Evolutionary conservation across 2,113 vertebrate genomes (phyloP).

Genomic region (Stigmatopora nigra): DNA sequence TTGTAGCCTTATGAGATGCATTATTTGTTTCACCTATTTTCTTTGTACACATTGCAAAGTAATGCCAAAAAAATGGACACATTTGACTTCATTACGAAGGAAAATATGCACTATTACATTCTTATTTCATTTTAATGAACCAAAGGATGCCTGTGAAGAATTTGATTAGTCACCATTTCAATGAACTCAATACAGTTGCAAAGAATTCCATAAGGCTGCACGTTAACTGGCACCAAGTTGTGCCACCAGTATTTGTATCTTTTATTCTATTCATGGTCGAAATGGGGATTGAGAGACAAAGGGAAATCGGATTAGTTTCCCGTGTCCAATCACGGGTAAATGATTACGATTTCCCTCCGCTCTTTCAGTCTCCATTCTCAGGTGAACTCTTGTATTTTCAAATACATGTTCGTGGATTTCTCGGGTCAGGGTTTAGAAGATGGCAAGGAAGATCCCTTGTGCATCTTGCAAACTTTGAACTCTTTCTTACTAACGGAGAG

Average conservation of each 20-base stretch:
- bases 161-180: constrained; percentile 44
- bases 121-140: too few relatives aligned
- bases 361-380: constrained; percentile 88
- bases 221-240: constrained; percentile 85
- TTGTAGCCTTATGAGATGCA: constrained; percentile 99
- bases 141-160: constrained; percentile 73
- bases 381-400: constrained; percentile 67
- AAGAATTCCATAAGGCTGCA: constrained; percentile 99
- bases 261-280: constrained; percentile 65
- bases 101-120: constrained; percentile 30
- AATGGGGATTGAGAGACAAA: constrained; percentile 86
- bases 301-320: constrained; percentile 87
- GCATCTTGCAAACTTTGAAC: constrained; percentile 94
- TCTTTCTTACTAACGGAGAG: constrained; percentile 84
- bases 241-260: constrained; percentile 72
- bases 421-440: constrained; percentile 88
- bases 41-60: constrained; percentile 30
- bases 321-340: constrained; percentile 76
- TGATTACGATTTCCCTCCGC: constrained; percentile 84
- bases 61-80: neutral
- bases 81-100: constrained; percentile 45
- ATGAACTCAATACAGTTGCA: constrained; percentile 34
- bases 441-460: constrained; percentile 82
- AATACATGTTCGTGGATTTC: constrained; percentile 69
- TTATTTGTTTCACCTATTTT: constrained; percentile 45